Percentiles rank a stretch among this genome's conserved stretches.
Evolutionary conservation across 1,140 invertebrate species (phyloP).

Genomic region (Ceratina japonica): DNA sequence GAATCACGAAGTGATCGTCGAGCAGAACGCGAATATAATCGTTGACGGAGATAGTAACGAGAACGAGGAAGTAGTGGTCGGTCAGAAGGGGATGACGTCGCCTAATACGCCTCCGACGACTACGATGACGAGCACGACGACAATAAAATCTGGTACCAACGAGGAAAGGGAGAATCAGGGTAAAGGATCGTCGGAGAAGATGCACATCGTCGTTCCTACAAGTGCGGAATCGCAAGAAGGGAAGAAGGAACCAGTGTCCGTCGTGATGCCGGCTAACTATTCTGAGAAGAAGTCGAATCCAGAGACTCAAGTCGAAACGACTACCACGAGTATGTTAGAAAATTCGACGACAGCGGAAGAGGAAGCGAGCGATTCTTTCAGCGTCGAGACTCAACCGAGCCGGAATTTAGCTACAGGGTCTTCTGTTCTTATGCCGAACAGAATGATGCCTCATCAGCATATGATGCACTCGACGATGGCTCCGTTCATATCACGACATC

Average conservation of each 20-base stretch:
- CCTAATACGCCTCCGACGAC: neutral
- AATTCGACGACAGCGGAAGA: neutral
- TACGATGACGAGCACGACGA: neutral
- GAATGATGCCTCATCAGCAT: slow-evolving; percentile 30
- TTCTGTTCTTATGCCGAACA: slow-evolving; percentile 17
- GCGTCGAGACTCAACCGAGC: slow-evolving; percentile 22
- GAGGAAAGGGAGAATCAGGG: slow-evolving; percentile 10
- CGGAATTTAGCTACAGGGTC: slow-evolving; percentile 27
- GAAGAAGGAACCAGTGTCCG: slow-evolving; percentile 55
- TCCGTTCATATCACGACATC: slow-evolving; percentile 1
- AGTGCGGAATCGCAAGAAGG: slow-evolving; percentile 33
- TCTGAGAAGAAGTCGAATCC: slow-evolving; percentile 31
- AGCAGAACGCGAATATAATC: slow-evolving; percentile 70
- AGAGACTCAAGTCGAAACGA: neutral
- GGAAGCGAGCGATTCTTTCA: slow-evolving; percentile 8
- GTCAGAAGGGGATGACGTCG: slow-evolving; percentile 47
- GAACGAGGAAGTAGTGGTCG: slow-evolving; percentile 65
- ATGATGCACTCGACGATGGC: slow-evolving; percentile 2
- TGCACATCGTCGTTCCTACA: slow-evolving; percentile 68
- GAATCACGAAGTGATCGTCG: slow-evolving; percentile 67
- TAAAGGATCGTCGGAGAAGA: slow-evolving; percentile 48
- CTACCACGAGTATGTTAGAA: neutral
- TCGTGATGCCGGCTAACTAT: slow-evolving; percentile 69
- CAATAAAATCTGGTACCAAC: neutral
- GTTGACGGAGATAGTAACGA: slow-evolving; percentile 62